Evolutionary conservation across 2,888 invertebrate genomes (phyloP), one percentile per base, ranked within the genome.

Genomic region (Muschampia plurimacula): DNA sequence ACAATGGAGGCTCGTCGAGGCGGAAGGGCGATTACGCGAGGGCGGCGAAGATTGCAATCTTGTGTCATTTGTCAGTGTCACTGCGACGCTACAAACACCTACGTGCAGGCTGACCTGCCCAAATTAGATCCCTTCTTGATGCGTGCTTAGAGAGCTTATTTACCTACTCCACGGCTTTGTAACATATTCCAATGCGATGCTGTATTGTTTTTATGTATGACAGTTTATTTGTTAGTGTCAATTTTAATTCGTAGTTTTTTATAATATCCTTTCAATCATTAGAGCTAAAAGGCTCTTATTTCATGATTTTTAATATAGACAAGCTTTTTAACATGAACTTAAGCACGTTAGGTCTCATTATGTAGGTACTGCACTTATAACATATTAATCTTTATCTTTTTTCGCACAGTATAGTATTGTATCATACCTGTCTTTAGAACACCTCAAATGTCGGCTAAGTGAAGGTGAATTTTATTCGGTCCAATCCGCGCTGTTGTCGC

Each of bases 61-160:
- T 91, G 92, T 90, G 93, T 96, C 96, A 96, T 96, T 96, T 96
- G 96, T 96, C 96, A 96, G 95, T 96, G 96, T 96, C 96, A 95
- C 77, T 82, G 83, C 84, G 88, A 84, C 85, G 87, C 84, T 82
- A 39, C 4, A 52, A 81, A 86, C 89, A 87, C 90, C 91, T 89
- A 89, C 91, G 84, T 79, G 81, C 82, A 77, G 77, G 82, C 83
- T 90, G 90, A 90, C 90, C 91, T 89, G 85, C 85, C 88, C 84
- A 90, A 92, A 91, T 92, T 90, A 89, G 84, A 86, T 87, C 79
- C 83, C 75, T 75, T 72, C 74, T 67, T 74, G 59, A 52, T 60
- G 66, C 12, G 67, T 46, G 39, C 52, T 60, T 72, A 36, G 59
- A 60, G 41, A 46, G 4, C 22, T 2, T 52, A 52, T 22, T 57